Conservation (phyloP, 2,888 invertebrate species). For the Camptogramma bilineatum region DNA sequence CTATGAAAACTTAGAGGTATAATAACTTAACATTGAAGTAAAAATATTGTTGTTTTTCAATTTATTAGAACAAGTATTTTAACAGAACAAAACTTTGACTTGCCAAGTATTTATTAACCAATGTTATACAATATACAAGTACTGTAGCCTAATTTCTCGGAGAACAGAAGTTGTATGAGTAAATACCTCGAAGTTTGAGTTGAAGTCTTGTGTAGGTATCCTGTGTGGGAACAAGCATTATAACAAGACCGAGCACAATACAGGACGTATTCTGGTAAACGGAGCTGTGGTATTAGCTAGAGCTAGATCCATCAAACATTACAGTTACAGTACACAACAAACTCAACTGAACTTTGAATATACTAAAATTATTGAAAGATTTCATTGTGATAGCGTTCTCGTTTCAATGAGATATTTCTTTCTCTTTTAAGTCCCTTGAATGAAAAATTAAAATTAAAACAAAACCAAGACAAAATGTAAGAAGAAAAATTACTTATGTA, state of each 20-base stretch:
- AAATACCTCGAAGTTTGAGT: slow-evolving; percentile 14
- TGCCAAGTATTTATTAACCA: neutral
- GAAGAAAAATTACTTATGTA: no score
- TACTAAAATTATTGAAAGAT: no score
- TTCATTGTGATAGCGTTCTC: no score
- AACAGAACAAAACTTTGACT: neutral
- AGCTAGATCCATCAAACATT: slow-evolving; percentile 6
- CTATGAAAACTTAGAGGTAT: no score
- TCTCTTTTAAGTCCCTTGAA: no score
- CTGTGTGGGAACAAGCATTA: slow-evolving; percentile 14
- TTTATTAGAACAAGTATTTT: no score
- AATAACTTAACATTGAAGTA: no score
- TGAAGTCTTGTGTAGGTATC: slow-evolving; percentile 12
- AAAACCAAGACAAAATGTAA: no score
- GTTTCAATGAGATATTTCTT: no score
- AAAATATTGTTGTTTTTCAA: no score
- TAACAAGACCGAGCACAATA: slow-evolving; percentile 7
- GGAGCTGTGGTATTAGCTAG: slow-evolving; percentile 7
- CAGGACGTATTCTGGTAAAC: slow-evolving; percentile 12
- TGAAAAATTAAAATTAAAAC: no score
- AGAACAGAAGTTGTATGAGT: slow-evolving; percentile 4
- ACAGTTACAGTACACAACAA: neutral
- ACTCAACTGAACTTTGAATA: neutral
- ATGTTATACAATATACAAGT: neutral
- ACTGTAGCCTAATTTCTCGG: slow-evolving; percentile 5